Base-by-base conservation (phyloP, 2,113 vertebrate species). In the Cyphomyrus plagiostoma region DNA sequence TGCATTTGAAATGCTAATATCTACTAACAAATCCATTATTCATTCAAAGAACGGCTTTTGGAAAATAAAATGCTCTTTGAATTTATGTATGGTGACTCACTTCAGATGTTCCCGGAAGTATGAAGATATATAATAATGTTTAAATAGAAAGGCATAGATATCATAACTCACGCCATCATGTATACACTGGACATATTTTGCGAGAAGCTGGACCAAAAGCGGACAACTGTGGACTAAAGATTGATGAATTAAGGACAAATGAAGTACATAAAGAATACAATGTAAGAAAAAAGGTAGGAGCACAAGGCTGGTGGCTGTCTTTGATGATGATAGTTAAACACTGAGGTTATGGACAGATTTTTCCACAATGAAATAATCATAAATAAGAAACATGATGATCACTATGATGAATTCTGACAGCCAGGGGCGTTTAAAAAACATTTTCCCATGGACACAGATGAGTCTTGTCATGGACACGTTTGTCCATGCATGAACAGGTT, bases 41-140 rank as follows among this genome's bases (percentile, higher is more conserved):
- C 21, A 19, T 35, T 45, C 10, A 0, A 80, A 45, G 26, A n/a
- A 42, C 19, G 2, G n/a, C 45, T 30, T 56, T 45, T 74, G 30
- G 26, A 66, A 66, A 66, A 66, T 66, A 66, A 66, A 66, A 66
- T 66, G 58, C 23, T 26, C 23, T 66, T 62, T 39, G 6, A 26
- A 19, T n/a, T 66, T 26, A 26, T 66, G 26, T 26, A n/a, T n/a
- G 23, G 23, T 66, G 58, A 66, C 58, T 66, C 58, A 66, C 23
- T 66, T 66, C n/a, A n/a, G 58, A 66, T 0, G n/a, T 26, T 77
- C 83, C 88, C 46, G 83, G 83, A 89, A 89, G 74, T 50, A 83
- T 84, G 45, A n/a, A 13, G 35, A 10, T 82, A 49, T 52, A 80
- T 74, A 80, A 42, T 42, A 83, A 26, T 26, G 88, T 50, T 30